These are phyloP conservation scores for Psittacula cyanocephala DNA, from an alignment of 2,113 vertebrate species.

Conservation along the genomic window DNA sequence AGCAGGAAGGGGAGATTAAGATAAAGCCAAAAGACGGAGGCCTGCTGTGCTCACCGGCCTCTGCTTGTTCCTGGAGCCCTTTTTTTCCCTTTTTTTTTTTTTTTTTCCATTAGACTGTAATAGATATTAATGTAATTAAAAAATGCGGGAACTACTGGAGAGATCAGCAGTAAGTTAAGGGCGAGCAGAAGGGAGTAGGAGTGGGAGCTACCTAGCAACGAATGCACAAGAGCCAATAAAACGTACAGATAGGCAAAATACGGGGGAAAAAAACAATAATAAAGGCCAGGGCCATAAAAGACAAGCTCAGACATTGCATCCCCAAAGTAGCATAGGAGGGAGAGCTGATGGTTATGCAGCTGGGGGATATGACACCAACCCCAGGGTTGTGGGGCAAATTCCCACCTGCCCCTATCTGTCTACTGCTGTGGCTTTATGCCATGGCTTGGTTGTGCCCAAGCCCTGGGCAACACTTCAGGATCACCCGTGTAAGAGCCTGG, in stretches of 20 bases:
- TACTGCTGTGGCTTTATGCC: neutral
- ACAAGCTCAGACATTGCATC: neutral
- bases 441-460: fast-evolving
- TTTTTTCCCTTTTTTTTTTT: neutral
- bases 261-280: neutral
- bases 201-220: slow-evolving; percentile 69
- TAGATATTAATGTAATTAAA: slow-evolving; percentile 53
- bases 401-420: neutral
- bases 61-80: neutral
- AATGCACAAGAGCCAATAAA: slow-evolving; percentile 47
- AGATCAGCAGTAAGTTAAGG: slow-evolving; percentile 32
- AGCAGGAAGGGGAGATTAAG: slow-evolving; percentile 55
- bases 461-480: no score
- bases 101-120: slow-evolving; percentile 16
- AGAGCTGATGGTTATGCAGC: neutral
- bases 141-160: slow-evolving; percentile 4
- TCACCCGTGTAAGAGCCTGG: fast-evolving
- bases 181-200: slow-evolving; percentile 27
- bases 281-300: neutral
- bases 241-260: slow-evolving; percentile 10
- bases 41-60: slow-evolving; percentile 35
- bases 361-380: neutral
- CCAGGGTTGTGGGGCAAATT: neutral
- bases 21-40: slow-evolving; percentile 43
- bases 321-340: neutral